Conservation (phyloP, 2,113 vertebrate genomes). For the Callionymus lyra region DNA sequence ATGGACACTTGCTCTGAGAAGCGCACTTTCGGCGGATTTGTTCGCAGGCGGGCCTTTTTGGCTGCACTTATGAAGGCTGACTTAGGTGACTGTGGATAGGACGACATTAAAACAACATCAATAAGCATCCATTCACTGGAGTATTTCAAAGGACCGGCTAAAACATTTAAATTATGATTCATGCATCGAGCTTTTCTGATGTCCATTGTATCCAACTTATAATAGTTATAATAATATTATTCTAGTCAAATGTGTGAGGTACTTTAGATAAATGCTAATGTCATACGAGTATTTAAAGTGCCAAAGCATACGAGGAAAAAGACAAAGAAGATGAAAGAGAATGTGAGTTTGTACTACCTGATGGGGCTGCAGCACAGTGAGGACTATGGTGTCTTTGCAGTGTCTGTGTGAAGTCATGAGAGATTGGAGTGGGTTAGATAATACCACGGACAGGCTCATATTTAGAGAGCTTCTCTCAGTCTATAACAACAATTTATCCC, state of each 20-base stretch:
- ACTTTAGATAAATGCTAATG: too few relatives aligned
- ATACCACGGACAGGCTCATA: slow-evolving; percentile 16
- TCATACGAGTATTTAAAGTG: too few relatives aligned
- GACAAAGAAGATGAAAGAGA: slow-evolving; percentile 6
- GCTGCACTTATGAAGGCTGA: slow-evolving; percentile 97
- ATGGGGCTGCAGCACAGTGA: slow-evolving; percentile 91
- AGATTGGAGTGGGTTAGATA: slow-evolving; percentile 51
- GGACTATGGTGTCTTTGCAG: slow-evolving; percentile 86
- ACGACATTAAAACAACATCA: slow-evolving; percentile 18
- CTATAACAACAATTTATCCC: slow-evolving; percentile 35
- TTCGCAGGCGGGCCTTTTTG: slow-evolving; percentile 91
- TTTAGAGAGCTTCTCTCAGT: slow-evolving; percentile 36
- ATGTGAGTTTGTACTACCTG: slow-evolving; percentile 70
- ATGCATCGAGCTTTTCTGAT: background rate
- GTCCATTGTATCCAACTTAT: too few relatives aligned
- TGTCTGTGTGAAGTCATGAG: slow-evolving; percentile 73
- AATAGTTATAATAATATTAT: too few relatives aligned
- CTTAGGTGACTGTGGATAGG: slow-evolving; percentile 80
- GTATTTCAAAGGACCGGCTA: slow-evolving; percentile 17
- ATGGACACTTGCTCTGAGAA: slow-evolving; percentile 96
- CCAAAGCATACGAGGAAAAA: slow-evolving; percentile 14
- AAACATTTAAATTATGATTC: slow-evolving; percentile 7
- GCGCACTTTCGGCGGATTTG: slow-evolving; percentile 88
- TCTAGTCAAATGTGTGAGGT: too few relatives aligned
- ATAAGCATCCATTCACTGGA: slow-evolving; percentile 9